Evolutionary conservation across 2,113 vertebrate species (phyloP), one percentile per base, ranked within the genome.

Genomic region (Perognathus longimembris): DNA sequence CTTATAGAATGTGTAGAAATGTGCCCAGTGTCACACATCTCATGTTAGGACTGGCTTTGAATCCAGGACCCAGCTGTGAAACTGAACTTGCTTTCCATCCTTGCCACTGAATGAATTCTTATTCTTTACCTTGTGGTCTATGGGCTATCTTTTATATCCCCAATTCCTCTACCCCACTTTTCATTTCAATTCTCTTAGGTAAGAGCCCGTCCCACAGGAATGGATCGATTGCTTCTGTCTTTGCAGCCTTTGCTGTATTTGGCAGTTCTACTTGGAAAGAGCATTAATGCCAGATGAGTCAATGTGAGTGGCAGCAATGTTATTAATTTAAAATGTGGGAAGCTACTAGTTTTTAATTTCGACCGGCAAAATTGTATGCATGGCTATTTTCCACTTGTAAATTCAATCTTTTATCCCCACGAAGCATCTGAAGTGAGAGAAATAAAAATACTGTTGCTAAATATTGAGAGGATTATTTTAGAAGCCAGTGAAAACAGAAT

Each of bases 401-500:
- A 94, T 87, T 88, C 66, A 82, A 30, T 87, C 91, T 93, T 96
- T 96, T 93, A 89, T 95, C 63, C 88, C 73, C 77, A 81, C 11
- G 80, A 93, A 95, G 59, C 91, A 63, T 92, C 91, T 95, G 81
- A 96, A 95, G 93, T 89, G 82, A 93, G 91, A 85, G 32, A 96
- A 96, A 94, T 93, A 94, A 92, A 96, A 90, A 89, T 93, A 93
- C 30, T 92, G 69, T 95, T 96, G 90, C 92, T 96, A 93, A 96
- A 95, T 85, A 89, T 94, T 95, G 93, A 59, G 69, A 61, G 91
- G 64, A 89, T 95, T 96, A 93, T 93, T 96, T 92, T 90, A 50
- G 81, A 96, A 96, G 28, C 80, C 92, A 96, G 93, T 97, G 95
- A 97, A 97, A 97, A 97, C 91, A 96, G 91, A 85, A 94, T 94